Evolutionary conservation across 2,113 vertebrate genomes (phyloP), one percentile per base, ranked within the genome.

Genomic region (Colossoma macropomum): DNA sequence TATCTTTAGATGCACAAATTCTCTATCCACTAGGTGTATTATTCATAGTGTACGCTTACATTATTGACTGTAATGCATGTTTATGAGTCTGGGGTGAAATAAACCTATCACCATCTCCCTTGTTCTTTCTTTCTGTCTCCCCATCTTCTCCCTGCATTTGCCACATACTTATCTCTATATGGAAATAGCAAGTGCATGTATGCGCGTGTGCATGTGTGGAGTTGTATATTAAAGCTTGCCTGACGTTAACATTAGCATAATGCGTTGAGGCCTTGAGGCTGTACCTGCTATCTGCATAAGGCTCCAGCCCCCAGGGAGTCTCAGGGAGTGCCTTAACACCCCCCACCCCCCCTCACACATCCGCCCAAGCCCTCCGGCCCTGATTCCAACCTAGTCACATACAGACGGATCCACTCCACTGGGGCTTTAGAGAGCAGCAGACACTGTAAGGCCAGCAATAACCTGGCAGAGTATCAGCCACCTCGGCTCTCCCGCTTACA

Each of bases 211-310:
- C 60, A 96, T 96, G 96, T 96, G 97, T 97, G 97, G 95, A 98
- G 97, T 96, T 98, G 97, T 99, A 98, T 98, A 98, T 98, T 98
- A 98, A 98, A 98, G 96, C 95, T 95, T 94, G 95, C 96, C 96
- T 97, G 97, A 97, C 97, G 97, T 98, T 97, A 97, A 94, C 96
- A 98, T 99, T 99, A 97, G 96, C 97, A 99, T 98, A 99, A 98
- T 99, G 96, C 95, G 95, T 96, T 95, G 92, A 96, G 96, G 98
- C 97, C 97, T 94, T 90, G 95, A 96, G 97, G 97, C 95, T 96
- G 95, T 97, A 98, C 96, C 97, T 97, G 96, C 97, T 96, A 98
- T 98, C 96, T 98, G 96, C 95, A 96, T 97, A 95, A 95, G 96
- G 95, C 96, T 94, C 91, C 94, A 96, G 95, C 77, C 77, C 41